Evolutionary conservation across 2,888 invertebrate species (phyloP), one percentile per base, ranked within the genome.

Genomic region (Girardia tigrina): DNA sequence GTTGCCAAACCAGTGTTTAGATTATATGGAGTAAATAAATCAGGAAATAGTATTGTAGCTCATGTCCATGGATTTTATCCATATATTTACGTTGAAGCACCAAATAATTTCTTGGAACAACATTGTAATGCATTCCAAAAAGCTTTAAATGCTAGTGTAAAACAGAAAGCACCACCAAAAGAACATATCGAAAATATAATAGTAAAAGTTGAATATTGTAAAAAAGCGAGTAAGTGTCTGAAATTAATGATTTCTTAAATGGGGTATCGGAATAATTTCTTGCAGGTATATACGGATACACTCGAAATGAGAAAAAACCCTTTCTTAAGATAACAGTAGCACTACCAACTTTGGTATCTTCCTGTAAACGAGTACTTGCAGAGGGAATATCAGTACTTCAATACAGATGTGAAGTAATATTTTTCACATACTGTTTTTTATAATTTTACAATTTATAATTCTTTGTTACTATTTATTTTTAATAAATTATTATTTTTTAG

Each of bases 1-100:
- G 16, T 36, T 36, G 89, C 90, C 29, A 85, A 82, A 77, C 92
- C 94, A 0, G 88, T 94, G 29, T 90, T 97, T 86, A 82, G 87
- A 74, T 83, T 88, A 83, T 87, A 82, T 80, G 87, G 87, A 42
- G 82, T 87, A 4, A 87, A 85, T 6, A 80, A 81, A 78, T 88
- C 89, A 77, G 95, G 94, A n/a, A 90, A 94, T 85, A 95, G 97
- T 26, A 91, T 98, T 26, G 91, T 94, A 82, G 94, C 93, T 83
- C 94, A 95, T 85, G 90, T 97, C 28, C 94, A 95, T 86, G 97
- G 97, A 6, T 99, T 94, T 84, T 89, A 90, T 75, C 94, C 98
- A 0, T 98, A 97, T 84, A 91, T 98, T 81, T 98, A 91, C 86
- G 90, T 94, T 0, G 89, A 89, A 73, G 90, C 92, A 0, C 94